phyloP scores from a whole-genome alignment of 2,888 invertebrate species.

The Nudaria mundana region DNA sequence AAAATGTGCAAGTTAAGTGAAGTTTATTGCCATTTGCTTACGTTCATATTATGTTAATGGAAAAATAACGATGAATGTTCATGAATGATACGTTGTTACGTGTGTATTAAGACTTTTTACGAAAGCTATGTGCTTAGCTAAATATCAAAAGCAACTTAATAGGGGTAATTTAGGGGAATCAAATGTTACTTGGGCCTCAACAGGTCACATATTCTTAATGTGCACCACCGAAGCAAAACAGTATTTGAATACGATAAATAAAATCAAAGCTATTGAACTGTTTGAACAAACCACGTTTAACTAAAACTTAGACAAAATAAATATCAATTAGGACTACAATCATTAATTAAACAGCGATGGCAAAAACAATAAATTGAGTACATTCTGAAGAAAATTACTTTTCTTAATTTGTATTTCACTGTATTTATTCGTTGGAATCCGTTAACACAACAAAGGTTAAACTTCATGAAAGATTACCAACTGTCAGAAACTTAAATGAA shows the following conservation, averaged over 20 bases:
- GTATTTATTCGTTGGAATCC: conserved; percentile 7
- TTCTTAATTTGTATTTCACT: not conserved
- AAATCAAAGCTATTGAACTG: too few relatives aligned
- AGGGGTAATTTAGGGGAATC: too few relatives aligned
- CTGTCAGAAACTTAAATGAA: conserved; percentile 23
- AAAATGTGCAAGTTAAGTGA: conserved; percentile 19
- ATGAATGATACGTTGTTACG: too few relatives aligned
- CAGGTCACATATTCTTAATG: too few relatives aligned
- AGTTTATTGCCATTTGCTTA: conserved; percentile 24
- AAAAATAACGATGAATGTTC: conserved; percentile 7
- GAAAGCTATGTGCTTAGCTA: not conserved
- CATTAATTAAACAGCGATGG: too few relatives aligned
- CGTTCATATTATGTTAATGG: conserved; percentile 21
- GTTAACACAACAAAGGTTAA: conserved; percentile 12
- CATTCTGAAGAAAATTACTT: not conserved
- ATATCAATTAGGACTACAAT: too few relatives aligned
- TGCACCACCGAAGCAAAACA: too few relatives aligned
- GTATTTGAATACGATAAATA: too few relatives aligned
- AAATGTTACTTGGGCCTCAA: too few relatives aligned
- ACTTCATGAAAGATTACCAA: conserved; percentile 10
- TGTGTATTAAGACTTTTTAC: not conserved
- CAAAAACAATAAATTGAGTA: not conserved
- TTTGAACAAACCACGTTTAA: too few relatives aligned
- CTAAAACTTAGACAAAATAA: too few relatives aligned
- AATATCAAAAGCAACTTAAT: too few relatives aligned